Conservation (phyloP, 2,113 vertebrate genomes). For the Catharus minimus region DNA sequence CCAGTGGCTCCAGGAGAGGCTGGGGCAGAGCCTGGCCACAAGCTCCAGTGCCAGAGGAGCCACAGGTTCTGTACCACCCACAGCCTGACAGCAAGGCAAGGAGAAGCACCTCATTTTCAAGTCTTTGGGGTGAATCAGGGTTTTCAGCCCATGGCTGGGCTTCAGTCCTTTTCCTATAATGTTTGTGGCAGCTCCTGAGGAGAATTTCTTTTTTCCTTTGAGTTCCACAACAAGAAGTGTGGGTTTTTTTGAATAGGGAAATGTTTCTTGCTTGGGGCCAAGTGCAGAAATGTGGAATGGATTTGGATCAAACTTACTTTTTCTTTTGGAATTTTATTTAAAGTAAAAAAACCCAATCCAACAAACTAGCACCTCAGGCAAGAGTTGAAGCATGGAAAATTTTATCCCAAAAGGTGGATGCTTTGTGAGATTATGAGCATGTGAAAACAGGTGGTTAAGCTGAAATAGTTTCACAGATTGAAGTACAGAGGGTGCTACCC, state of each 20-base stretch:
- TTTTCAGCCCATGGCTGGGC: background rate
- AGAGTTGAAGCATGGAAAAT: constrained; percentile 33
- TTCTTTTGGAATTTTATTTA: constrained; percentile 19
- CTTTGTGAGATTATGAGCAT: background rate
- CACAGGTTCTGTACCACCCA: background rate
- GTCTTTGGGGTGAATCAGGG: background rate
- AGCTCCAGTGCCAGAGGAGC: background rate
- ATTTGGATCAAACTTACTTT: constrained; percentile 1
- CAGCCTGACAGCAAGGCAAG: background rate
- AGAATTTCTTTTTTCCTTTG: background rate
- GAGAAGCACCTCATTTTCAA: background rate
- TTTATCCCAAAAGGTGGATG: constrained; percentile 4
- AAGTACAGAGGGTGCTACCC: constrained; percentile 23
- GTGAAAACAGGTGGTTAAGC: constrained; percentile 61
- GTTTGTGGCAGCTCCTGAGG: background rate
- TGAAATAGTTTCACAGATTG: constrained; percentile 34
- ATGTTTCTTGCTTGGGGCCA: constrained; percentile 10
- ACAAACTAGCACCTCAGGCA: background rate
- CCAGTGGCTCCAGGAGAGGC: background rate
- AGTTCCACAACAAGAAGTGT: background rate
- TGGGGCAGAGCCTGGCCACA: background rate
- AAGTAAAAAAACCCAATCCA: background rate
- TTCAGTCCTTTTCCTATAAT: background rate
- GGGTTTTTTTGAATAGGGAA: background rate
- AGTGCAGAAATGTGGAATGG: background rate